Evolutionary conservation across 2,888 invertebrate genomes (phyloP).

Genomic region (Rhamnusium bicolor): DNA sequence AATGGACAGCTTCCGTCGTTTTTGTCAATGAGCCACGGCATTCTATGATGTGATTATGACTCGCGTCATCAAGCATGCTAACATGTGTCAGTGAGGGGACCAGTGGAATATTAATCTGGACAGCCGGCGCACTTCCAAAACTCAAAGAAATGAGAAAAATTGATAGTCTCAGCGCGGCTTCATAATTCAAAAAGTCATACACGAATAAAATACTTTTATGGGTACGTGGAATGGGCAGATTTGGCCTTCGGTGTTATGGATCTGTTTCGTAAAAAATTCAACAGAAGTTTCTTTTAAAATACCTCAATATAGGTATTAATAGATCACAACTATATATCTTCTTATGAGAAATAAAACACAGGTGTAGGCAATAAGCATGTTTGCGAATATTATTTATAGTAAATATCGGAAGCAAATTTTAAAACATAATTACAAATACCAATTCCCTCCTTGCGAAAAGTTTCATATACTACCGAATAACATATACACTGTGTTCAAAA

Average conservation of each 20-base stretch:
- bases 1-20: constrained; percentile 58
- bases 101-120: constrained; percentile 8
- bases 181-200: neutral
- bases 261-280: neutral
- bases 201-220: neutral
- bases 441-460: too few relatives aligned
- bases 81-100: constrained; percentile 11
- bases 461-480: too few relatives aligned
- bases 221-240: neutral
- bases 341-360: too few relatives aligned
- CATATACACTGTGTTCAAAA: too few relatives aligned
- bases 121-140: neutral
- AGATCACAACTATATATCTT: too few relatives aligned
- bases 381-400: too few relatives aligned
- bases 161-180: neutral
- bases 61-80: constrained; percentile 19
- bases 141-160: neutral
- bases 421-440: too few relatives aligned
- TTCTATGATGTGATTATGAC: constrained; percentile 20
- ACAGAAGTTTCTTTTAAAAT: neutral
- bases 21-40: constrained; percentile 19
- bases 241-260: neutral
- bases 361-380: too few relatives aligned
- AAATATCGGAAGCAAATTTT: too few relatives aligned
- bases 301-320: neutral